Conservation (phyloP, 1,140 invertebrate genomes). For the Drosophila chauvacae region DNA sequence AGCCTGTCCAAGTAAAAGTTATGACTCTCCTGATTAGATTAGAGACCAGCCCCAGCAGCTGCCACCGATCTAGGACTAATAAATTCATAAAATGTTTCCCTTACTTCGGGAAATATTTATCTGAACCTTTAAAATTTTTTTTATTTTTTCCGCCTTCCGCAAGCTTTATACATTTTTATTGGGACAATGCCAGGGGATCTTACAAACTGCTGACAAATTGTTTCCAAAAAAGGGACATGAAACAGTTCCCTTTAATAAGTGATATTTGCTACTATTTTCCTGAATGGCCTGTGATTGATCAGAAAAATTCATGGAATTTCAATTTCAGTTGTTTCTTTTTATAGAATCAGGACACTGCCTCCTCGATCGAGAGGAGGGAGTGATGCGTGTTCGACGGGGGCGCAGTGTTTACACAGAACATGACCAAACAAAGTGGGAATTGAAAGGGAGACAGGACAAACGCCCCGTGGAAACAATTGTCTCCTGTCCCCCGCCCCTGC, state of each 20-base stretch:
- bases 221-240: background rate
- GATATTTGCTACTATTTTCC: background rate
- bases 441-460: slow-evolving; percentile 53
- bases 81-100: slow-evolving; percentile 12
- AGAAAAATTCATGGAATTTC: slow-evolving; percentile 62
- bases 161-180: background rate
- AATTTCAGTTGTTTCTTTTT: slow-evolving; percentile 33
- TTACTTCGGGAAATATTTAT: background rate
- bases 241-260: background rate
- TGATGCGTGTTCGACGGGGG: slow-evolving; percentile 22
- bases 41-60: slow-evolving; percentile 18
- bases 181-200: background rate
- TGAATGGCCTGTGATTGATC: slow-evolving; percentile 29
- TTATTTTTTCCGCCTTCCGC: background rate
- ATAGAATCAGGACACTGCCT: slow-evolving; percentile 58
- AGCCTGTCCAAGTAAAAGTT: slow-evolving; percentile 55
- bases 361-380: slow-evolving; percentile 2
- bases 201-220: slow-evolving; percentile 20
- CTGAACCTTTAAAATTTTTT: background rate
- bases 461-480: slow-evolving; percentile 55
- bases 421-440: slow-evolving; percentile 38
- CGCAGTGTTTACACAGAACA: slow-evolving; percentile 74
- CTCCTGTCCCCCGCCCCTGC: background rate
- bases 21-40: slow-evolving; percentile 70
- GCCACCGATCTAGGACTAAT: slow-evolving; percentile 8